These are phyloP conservation scores for Myrmophylax atrothorax DNA, from an alignment of 2,113 vertebrate species.

Conservation along the genomic window DNA sequence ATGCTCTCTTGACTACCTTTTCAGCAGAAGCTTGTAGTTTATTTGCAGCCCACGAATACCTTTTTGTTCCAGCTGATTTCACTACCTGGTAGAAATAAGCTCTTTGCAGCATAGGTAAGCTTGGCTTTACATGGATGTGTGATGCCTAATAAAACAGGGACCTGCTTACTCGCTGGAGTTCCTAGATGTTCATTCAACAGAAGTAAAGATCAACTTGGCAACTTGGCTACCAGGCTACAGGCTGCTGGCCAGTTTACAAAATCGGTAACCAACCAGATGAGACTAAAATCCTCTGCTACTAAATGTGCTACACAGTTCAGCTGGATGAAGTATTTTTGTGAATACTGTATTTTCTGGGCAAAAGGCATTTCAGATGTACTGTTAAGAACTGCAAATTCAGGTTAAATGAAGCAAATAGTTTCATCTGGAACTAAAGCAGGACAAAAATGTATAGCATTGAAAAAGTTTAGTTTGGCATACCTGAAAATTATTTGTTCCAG, in stretches of 20 bases:
- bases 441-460: not conserved
- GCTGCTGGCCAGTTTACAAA: not conserved
- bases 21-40: not conserved
- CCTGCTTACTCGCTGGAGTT: not conserved
- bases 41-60: not conserved
- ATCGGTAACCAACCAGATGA: not conserved
- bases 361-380: not conserved
- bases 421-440: not conserved
- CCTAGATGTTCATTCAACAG: conserved; percentile 25
- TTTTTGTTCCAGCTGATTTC: not conserved
- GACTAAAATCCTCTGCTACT: not conserved
- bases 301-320: no score
- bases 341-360: not conserved
- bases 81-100: not conserved
- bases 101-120: not conserved
- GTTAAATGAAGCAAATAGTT: not conserved
- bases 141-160: not conserved
- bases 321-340: not conserved
- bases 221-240: not conserved
- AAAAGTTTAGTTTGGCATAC: not conserved
- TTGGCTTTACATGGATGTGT: not conserved
- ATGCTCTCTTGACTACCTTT: not conserved
- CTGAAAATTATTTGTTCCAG: not conserved
- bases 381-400: not conserved
- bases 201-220: conserved; percentile 27